Evolutionary conservation across 2,797 vertebrate species (phyloP), one percentile per base, ranked within the genome.

Genomic region (Pseudochromis fuscus): DNA sequence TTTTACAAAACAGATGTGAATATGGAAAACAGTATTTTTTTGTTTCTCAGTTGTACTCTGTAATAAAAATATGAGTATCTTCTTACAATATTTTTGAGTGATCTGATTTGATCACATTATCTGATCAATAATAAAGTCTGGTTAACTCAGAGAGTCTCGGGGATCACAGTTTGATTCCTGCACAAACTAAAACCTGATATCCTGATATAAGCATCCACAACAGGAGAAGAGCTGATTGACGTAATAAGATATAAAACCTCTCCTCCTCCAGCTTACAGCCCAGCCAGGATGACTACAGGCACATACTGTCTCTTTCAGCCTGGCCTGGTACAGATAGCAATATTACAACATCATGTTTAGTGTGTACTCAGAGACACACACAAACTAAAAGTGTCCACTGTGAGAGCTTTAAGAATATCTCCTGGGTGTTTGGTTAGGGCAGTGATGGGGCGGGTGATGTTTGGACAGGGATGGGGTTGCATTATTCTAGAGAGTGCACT

Each of bases 391-490:
- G 53, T 16, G 18, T 31, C 35, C n/a, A 42, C n/a, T 38, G 5
- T 60, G 23, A 75, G n/a, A 49, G n/a, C 23, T 24, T 8, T 1
- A 60, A 62, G 21, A 40, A 38, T 13, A 82, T 70, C 13, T 60
- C 38, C 15, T 35, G 18, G 9, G 1, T 84, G 76, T 87, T 88
- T 85, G 81, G 58, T 82, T 65, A 63, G 42, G 50, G 62, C 45
- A 51, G 21, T 5, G 42, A 33, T 68, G 4, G 72, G 75, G 50
- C 1, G 4, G 78, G 51, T 48, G 79, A 27, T 87, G 81, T 90
- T 90, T 89, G 68, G 21, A 44, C 52, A 89, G 73, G 77, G 83
- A 85, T 63, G 70, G 83, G 44, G 67, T 75, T 85, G 80, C 64
- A 52, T 61, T 87, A 87, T 87, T 86, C 74, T 50, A 71, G 50